Evolutionary conservation across 2,797 vertebrate species (phyloP).

Genomic region (Sebastes itinus): DNA sequence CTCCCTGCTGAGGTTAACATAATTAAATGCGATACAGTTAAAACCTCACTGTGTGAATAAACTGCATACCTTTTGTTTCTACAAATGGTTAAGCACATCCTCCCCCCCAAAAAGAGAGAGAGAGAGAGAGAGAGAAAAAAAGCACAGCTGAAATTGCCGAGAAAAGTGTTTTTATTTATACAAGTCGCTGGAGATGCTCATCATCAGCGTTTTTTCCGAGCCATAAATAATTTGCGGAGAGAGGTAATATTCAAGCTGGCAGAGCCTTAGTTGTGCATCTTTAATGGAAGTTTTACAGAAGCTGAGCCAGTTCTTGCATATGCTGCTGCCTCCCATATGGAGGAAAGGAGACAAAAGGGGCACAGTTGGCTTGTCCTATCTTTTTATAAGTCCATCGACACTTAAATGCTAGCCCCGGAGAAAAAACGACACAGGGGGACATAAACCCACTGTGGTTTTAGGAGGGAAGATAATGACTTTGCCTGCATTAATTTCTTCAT

Average conservation of each 20-base stretch:
- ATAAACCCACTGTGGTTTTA: slow-evolving; percentile 87
- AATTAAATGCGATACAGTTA: slow-evolving; percentile 42
- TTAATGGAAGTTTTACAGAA: slow-evolving; percentile 90
- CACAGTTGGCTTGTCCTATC: slow-evolving; percentile 85
- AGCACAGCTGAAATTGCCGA: slow-evolving; percentile 66
- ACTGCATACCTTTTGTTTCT: slow-evolving; percentile 61
- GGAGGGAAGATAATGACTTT: slow-evolving; percentile 84
- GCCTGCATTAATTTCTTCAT: slow-evolving; percentile 83
- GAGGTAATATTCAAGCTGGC: slow-evolving; percentile 90
- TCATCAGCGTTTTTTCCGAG: slow-evolving; percentile 83
- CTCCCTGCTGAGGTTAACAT: slow-evolving; percentile 28
- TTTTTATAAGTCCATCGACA: slow-evolving; percentile 84
- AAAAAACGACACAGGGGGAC: slow-evolving; percentile 80
- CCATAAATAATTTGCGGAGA: slow-evolving; percentile 89
- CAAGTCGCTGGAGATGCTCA: slow-evolving; percentile 77
- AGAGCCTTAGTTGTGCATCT: slow-evolving; percentile 89
- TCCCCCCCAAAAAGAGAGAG: neutral
- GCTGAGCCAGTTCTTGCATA: slow-evolving; percentile 85
- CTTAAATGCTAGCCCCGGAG: slow-evolving; percentile 85
- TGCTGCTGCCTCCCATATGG: slow-evolving; percentile 84
- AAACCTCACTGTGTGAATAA: slow-evolving; percentile 45
- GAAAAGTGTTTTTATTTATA: slow-evolving; percentile 82
- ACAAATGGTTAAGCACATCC: slow-evolving; percentile 30
- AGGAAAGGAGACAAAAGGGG: slow-evolving; percentile 78
- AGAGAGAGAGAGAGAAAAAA: neutral